phyloP scores from a whole-genome alignment of 35 echinoderm and acorn worm genomes.

The Heliocidaris tuberculata region DNA sequence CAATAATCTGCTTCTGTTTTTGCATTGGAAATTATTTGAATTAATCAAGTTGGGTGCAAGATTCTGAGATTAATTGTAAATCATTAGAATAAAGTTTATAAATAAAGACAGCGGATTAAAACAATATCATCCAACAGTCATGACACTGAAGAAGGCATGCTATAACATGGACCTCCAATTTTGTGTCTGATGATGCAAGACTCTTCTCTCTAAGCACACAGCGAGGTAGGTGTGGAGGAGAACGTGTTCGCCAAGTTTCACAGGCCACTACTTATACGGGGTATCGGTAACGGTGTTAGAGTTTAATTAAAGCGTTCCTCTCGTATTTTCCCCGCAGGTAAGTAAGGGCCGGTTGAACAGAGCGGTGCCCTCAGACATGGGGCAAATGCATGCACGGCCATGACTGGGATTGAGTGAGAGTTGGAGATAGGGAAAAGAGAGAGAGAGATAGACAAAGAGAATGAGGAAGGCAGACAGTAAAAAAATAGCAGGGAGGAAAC shows the following conservation, averaged over 20 bases:
- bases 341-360: background rate
- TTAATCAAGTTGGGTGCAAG: too few species aligned
- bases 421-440: background rate
- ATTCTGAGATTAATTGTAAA: too few species aligned
- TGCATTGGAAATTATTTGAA: too few species aligned
- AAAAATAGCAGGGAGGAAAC: background rate
- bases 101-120: too few species aligned
- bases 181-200: background rate
- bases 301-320: conserved; percentile 34
- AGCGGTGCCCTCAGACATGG: background rate
- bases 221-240: background rate
- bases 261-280: background rate
- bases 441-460: background rate
- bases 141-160: too few species aligned
- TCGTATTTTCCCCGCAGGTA: background rate
- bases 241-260: background rate
- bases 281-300: conserved; percentile 22
- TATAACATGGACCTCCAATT: too few species aligned
- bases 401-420: background rate
- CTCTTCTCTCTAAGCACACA: too few species aligned
- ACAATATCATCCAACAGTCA: too few species aligned
- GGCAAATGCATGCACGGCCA: background rate
- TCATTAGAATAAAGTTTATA: too few species aligned
- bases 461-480: background rate
- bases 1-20: too few species aligned